Conservation (phyloP, 1,140 invertebrate species). For the Diabrotica undecimpunctata region DNA sequence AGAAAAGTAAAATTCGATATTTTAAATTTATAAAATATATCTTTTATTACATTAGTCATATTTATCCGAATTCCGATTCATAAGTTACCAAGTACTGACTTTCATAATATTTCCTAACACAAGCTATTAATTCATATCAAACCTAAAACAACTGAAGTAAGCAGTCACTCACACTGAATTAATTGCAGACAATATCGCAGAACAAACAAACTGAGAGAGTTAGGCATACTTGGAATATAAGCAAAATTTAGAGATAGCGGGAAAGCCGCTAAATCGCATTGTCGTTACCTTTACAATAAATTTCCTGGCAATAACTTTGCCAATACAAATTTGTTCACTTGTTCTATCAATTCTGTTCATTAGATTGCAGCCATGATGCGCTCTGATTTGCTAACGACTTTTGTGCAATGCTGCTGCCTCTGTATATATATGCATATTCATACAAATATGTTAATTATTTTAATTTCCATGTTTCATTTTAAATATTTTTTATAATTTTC, state of each 20-base stretch:
- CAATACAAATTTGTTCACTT: constrained; percentile 2
- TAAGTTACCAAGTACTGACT: no score
- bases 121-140: background rate
- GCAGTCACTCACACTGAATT: background rate
- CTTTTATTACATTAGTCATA: no score
- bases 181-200: background rate
- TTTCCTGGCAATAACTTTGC: constrained; percentile 1
- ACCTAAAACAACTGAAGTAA: background rate
- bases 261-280: background rate
- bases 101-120: background rate
- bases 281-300: background rate
- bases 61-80: no score
- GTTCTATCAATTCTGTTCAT: background rate
- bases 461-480: no score
- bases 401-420: background rate
- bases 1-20: no score
- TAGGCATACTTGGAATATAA: background rate
- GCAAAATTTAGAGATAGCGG: background rate
- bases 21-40: no score
- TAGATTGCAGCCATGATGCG: background rate
- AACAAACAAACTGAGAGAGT: background rate
- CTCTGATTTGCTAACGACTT: background rate
- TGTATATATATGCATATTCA: no score
- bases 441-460: no score
- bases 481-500: no score